Evolutionary conservation across 2,797 vertebrate genomes (phyloP).

Genomic region (Phrynocephalus guinanensis): DNA sequence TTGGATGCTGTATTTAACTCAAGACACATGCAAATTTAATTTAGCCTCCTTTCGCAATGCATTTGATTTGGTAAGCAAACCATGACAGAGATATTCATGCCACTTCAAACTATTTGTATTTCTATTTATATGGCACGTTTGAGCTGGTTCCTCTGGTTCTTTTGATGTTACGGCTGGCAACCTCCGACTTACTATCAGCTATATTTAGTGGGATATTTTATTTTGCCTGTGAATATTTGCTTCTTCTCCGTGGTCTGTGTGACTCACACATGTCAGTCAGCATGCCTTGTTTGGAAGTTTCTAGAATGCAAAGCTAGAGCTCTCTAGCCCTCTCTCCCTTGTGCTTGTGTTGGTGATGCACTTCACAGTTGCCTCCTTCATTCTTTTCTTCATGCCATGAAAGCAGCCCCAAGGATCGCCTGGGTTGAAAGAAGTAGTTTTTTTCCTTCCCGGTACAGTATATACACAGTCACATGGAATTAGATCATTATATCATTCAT

Average conservation of each 20-base stretch:
- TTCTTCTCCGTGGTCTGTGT: neutral
- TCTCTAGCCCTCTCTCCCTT: too few relatives aligned
- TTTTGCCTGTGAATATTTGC: neutral
- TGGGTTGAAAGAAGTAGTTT: too few relatives aligned
- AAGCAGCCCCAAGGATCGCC: too few relatives aligned
- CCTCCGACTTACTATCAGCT: neutral
- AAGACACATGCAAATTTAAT: conserved; percentile 51
- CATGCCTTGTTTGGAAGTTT: too few relatives aligned
- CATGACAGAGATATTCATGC: conserved; percentile 3
- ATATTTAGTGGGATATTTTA: neutral
- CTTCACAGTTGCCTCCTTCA: too few relatives aligned
- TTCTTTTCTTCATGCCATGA: too few relatives aligned
- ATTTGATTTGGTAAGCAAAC: conserved; percentile 45
- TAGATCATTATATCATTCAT: too few relatives aligned
- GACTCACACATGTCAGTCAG: too few relatives aligned
- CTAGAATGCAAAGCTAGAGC: too few relatives aligned
- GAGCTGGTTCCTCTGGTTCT: conserved; percentile 35
- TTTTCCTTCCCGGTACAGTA: too few relatives aligned
- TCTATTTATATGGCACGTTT: conserved; percentile 18
- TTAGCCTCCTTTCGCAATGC: conserved; percentile 28
- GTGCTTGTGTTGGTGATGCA: too few relatives aligned
- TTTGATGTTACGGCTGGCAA: conserved; percentile 32
- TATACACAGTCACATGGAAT: too few relatives aligned
- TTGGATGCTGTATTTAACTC: conserved; percentile 57
- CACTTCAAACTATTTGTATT: conserved; percentile 26